These are phyloP conservation scores for Xyliphius kryptos DNA, from an alignment of 2,113 vertebrate genomes.

Conservation along the genomic window DNA sequence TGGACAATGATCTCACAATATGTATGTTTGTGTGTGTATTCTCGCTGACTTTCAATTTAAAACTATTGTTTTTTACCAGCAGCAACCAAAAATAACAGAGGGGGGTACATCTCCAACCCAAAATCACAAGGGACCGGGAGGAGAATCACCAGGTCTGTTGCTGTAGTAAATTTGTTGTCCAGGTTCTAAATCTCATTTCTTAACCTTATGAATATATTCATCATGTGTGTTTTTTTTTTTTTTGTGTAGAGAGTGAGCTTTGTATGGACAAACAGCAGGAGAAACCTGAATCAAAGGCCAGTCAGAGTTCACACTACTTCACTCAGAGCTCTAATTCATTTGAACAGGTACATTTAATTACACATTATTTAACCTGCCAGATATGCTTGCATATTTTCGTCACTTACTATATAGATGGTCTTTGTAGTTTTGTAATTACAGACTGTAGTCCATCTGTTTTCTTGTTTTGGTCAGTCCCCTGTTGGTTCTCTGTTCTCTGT, in stretches of 20 bases:
- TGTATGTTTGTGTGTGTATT: background rate
- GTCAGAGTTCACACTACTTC: background rate
- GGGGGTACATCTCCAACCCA: slow-evolving; percentile 4
- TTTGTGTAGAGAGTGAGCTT: background rate
- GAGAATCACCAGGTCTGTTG: slow-evolving; percentile 17
- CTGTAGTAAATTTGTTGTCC: background rate
- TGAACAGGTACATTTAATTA: background rate
- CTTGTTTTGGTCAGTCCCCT: too few relatives aligned
- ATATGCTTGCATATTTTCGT: too few relatives aligned
- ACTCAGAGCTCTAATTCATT: background rate
- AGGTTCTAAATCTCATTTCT: background rate
- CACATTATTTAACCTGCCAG: too few relatives aligned
- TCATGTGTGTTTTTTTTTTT: slow-evolving; percentile 1
- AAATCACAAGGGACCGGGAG: slow-evolving; percentile 22
- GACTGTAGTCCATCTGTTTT: too few relatives aligned
- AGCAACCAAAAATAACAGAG: slow-evolving; percentile 48
- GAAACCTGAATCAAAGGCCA: background rate
- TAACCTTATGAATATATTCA: background rate
- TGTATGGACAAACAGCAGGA: background rate
- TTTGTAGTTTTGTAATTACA: too few relatives aligned
- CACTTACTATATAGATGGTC: too few relatives aligned
- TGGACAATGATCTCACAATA: too few relatives aligned
- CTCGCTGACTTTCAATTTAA: background rate
- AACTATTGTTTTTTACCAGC: slow-evolving; percentile 30
- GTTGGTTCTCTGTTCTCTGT: too few relatives aligned